Evolutionary conservation across 2,888 invertebrate species (phyloP).

Genomic region (Drosophila rellima): DNA sequence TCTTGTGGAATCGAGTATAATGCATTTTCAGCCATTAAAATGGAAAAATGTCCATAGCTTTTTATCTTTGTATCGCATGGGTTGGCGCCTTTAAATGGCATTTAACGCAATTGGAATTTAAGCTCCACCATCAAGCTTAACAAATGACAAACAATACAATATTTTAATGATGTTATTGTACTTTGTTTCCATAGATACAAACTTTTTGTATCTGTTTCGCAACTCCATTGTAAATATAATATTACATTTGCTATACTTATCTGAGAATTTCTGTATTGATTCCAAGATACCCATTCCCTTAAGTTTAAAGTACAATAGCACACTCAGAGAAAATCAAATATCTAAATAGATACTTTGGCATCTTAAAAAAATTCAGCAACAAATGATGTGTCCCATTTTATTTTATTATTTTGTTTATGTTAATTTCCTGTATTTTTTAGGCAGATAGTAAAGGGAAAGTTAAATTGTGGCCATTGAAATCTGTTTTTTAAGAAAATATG

Average conservation of each 20-base stretch:
- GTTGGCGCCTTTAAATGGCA: conserved; percentile 65
- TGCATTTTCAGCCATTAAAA: conserved; percentile 46
- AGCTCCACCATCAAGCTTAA: conserved; percentile 17
- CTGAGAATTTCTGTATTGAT: too few species aligned
- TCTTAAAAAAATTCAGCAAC: not conserved
- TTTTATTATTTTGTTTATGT: too few species aligned
- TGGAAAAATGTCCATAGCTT: conserved; percentile 28
- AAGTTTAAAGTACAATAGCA: too few species aligned
- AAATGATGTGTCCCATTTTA: too few species aligned
- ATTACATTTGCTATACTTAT: not conserved
- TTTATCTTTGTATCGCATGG: conserved; percentile 19
- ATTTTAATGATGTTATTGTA: not conserved
- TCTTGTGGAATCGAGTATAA: conserved; percentile 27
- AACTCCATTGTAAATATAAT: not conserved
- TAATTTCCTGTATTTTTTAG: too few species aligned
- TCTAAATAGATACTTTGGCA: too few species aligned
- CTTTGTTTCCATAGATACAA: not conserved
- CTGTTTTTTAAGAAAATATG: not conserved
- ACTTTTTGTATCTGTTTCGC: not conserved
- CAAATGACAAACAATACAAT: not conserved
- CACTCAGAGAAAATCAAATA: too few species aligned
- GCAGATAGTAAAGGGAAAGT: not conserved
- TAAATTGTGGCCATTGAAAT: not conserved
- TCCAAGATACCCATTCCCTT: too few species aligned
- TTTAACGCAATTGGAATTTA: conserved; percentile 60